Conservation (phyloP, 2,888 invertebrate genomes). For the Metallyticus violacea region DNA sequence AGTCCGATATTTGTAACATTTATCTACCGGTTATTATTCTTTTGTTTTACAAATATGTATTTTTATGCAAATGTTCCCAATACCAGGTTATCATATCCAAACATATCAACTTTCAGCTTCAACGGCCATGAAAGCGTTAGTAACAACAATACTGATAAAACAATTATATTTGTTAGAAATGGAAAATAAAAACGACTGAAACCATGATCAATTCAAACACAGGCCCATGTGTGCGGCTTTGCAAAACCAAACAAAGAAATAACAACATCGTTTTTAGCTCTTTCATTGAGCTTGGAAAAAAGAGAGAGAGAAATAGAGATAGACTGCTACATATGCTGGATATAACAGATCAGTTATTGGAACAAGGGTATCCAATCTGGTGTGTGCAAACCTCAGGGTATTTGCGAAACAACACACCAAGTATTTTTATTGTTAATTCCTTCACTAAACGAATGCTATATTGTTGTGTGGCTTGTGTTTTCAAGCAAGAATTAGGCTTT, state of each 20-base stretch:
- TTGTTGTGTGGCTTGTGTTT: too few species aligned
- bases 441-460: too few species aligned
- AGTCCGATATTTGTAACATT: not conserved
- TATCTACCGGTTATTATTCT: not conserved
- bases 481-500: too few species aligned
- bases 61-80: not conserved
- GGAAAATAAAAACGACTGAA: not conserved
- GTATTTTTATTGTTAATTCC: too few species aligned
- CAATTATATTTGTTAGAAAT: not conserved
- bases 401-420: too few species aligned
- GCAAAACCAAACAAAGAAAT: not conserved
- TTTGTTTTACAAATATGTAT: not conserved
- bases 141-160: not conserved
- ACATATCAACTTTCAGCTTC: not conserved
- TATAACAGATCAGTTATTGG: not conserved
- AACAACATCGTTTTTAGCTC: not conserved
- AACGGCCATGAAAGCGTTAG: not conserved
- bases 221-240: not conserved
- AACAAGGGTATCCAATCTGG: not conserved
- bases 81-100: not conserved
- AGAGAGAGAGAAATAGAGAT: not conserved
- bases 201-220: not conserved
- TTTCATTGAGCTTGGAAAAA: not conserved
- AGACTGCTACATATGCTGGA: not conserved
- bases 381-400: not conserved